These are phyloP conservation scores for Nephrotoma guestfalica DNA, from an alignment of 2,888 invertebrate species.

Conservation along the genomic window DNA sequence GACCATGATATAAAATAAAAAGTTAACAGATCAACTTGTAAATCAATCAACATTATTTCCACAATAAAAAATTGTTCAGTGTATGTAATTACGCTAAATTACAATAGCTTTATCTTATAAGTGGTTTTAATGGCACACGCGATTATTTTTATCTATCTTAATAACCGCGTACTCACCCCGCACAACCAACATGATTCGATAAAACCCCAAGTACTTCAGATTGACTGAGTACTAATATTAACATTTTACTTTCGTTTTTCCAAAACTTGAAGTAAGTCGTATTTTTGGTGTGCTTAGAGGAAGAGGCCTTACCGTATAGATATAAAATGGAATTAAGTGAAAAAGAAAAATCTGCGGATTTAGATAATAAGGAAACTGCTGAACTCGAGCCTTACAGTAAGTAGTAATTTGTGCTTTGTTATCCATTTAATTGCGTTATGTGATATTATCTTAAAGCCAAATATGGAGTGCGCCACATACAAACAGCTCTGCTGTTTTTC, in stretches of 20 bases:
- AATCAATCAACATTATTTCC: background rate
- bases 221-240: background rate
- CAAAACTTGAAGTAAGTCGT: background rate
- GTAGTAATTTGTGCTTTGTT: background rate
- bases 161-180: background rate
- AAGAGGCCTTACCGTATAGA: background rate
- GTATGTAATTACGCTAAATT: background rate
- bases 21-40: background rate
- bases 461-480: conserved; percentile 45
- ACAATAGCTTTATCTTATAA: background rate
- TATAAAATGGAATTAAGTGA: background rate
- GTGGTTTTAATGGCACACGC: background rate
- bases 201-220: background rate
- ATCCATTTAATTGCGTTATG: background rate
- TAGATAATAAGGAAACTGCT: background rate
- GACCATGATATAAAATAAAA: background rate
- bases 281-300: background rate
- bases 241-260: background rate
- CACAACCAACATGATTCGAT: background rate
- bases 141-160: background rate
- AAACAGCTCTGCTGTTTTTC: conserved; percentile 43
- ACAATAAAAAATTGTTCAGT: background rate
- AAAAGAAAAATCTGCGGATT: background rate
- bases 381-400: background rate
- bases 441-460: background rate